Conservation (phyloP, 2,797 vertebrate genomes). For the Argyrosomus regius region DNA sequence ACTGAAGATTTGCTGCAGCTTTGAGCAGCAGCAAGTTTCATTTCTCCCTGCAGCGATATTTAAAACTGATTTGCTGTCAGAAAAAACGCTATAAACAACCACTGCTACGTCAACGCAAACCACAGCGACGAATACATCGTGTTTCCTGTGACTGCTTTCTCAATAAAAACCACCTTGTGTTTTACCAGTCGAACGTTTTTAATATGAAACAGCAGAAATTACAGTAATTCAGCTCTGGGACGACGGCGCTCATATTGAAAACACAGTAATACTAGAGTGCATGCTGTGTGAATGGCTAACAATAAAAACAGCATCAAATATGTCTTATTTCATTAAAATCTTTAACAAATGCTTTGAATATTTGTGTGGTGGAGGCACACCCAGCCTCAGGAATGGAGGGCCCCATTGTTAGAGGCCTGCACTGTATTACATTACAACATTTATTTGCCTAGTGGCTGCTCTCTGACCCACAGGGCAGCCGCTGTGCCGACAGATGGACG, state of each 20-base stretch:
- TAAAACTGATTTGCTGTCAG: neutral
- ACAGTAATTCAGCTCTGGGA: neutral
- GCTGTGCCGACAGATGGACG: slow-evolving; percentile 53
- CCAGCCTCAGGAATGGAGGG: slow-evolving; percentile 57
- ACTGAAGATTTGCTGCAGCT: too few species aligned
- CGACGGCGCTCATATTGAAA: too few species aligned
- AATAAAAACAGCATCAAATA: neutral
- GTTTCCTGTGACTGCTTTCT: neutral
- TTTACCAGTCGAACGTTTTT: neutral
- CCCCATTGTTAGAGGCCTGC: slow-evolving; percentile 58
- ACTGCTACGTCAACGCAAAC: neutral
- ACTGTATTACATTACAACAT: slow-evolving; percentile 65
- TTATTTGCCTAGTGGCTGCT: slow-evolving; percentile 66
- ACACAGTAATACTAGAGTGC: neutral
- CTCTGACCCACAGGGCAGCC: slow-evolving; percentile 47
- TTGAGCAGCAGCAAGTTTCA: too few species aligned
- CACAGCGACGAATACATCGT: neutral
- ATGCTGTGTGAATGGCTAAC: neutral
- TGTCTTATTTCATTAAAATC: slow-evolving; percentile 19
- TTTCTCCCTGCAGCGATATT: neutral
- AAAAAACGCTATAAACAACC: too few species aligned
- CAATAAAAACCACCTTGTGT: neutral
- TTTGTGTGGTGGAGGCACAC: slow-evolving; percentile 35
- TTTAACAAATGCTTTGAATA: slow-evolving; percentile 1
- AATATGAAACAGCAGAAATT: neutral